Base-by-base conservation (phyloP, 2,888 invertebrate species). In the Morpho achilles region DNA sequence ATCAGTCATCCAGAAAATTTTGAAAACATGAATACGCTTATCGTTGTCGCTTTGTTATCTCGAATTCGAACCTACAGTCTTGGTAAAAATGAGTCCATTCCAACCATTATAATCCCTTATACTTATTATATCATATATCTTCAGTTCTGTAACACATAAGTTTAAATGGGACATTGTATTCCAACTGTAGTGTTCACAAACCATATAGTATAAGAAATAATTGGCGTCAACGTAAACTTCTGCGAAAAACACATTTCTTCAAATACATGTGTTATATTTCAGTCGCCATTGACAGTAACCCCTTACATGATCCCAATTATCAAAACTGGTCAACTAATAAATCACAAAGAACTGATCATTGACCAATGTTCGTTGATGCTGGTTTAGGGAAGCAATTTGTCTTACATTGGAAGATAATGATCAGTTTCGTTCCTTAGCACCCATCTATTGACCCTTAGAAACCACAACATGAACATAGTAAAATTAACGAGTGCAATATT, bases 311-410 rank as follows among this genome's bases (percentile, higher is more conserved):
- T 47, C 39, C 54, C 54, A 54, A 54, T 54, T 54, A 54, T 48
- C 47, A 42, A 54, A 41, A 8, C 54, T 8, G 47, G 47, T 23
- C 45, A 41, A 48, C 42, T 56, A 61, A 79, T 75, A 79, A 80
- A 83, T 83, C 80, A 77, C 71, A 69, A 67, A 66, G 64, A 61
- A 68, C 68, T 65, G 68, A 71, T 70, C 69, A 65, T 67, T 62
- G 69, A 62, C 64, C 69, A 67, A 70, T 77, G 77, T 80, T 75
- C 73, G 73, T 71, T 76, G 79, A 79, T 77, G 76, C 61, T 73
- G 70, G 73, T 74, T 62, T 67, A 71, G 71, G 76, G 81, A 84
- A 84, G 77, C 82, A 75, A 86, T 87, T 87, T 85, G 87, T 88
- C 86, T 87, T 77, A 80, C 82, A 79, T 70, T 69, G 59, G 50